Conservation (phyloP, 2,113 vertebrate genomes). For the Chloropsis cyanopogon region DNA sequence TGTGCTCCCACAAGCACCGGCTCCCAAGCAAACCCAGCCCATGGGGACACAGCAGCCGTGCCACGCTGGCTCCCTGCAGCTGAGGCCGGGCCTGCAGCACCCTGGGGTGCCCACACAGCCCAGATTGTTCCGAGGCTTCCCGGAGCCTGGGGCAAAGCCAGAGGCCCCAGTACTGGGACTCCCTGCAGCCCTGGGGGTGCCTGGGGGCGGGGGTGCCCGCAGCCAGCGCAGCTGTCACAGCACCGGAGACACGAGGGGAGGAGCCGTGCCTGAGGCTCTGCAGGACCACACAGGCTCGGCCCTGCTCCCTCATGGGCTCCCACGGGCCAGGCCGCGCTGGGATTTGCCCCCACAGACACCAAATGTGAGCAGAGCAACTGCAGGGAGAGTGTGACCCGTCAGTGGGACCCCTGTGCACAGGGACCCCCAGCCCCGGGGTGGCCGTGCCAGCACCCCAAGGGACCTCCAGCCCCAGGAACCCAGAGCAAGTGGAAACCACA, state of each 20-base stretch:
- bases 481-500: neutral
- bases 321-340: neutral
- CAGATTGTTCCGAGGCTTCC: neutral
- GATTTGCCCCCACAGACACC: neutral
- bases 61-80: neutral
- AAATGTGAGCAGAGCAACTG: neutral
- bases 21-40: neutral
- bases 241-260: neutral
- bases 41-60: fast-evolving
- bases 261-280: neutral
- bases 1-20: neutral
- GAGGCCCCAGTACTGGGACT: neutral
- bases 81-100: neutral
- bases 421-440: neutral
- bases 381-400: neutral
- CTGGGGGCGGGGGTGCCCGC: neutral
- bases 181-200: neutral
- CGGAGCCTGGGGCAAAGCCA: neutral
- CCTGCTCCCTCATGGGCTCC: neutral
- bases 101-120: neutral
- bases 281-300: neutral
- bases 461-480: neutral
- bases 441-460: neutral
- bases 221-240: neutral
- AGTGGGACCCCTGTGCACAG: neutral